A percentile compares a stretch with the other conserved stretches of the same genome.
These are phyloP conservation scores for Gouania willdenowi DNA, from an alignment of 2,797 vertebrate genomes.

Conservation along the genomic window DNA sequence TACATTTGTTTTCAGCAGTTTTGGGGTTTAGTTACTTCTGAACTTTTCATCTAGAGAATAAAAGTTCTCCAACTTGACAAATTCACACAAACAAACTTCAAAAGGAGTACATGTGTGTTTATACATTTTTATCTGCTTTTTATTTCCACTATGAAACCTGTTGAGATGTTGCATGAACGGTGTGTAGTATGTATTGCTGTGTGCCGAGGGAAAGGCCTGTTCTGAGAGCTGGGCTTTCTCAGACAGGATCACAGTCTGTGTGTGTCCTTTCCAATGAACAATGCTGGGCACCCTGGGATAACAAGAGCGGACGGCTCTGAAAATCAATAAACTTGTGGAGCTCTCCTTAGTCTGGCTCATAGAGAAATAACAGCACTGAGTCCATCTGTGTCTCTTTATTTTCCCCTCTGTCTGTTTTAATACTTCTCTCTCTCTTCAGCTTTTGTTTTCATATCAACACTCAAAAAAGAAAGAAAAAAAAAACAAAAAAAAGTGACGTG, in stretches of 20 bases:
- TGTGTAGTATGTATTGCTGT: slow-evolving; percentile 32
- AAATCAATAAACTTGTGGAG: slow-evolving; percentile 73
- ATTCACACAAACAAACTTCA: slow-evolving; percentile 24
- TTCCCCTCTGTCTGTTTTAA: slow-evolving; percentile 8
- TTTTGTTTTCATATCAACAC: slow-evolving; percentile 15
- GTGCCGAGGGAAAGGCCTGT: slow-evolving; percentile 42
- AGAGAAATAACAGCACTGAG: slow-evolving; percentile 56
- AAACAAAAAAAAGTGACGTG: slow-evolving; percentile 1
- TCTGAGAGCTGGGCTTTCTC: slow-evolving; percentile 48
- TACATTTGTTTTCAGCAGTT: too few relatives aligned
- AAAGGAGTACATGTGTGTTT: slow-evolving; percentile 26
- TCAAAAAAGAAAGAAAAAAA: neutral
- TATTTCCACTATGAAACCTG: slow-evolving; percentile 26
- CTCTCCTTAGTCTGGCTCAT: slow-evolving; percentile 47
- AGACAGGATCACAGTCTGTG: slow-evolving; percentile 58
- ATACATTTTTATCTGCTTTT: slow-evolving; percentile 18
- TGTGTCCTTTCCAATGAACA: slow-evolving; percentile 64
- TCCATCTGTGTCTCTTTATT: slow-evolving; percentile 41
- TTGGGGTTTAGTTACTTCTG: too few relatives aligned
- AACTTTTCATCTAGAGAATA: slow-evolving; percentile 26
- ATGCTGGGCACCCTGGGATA: slow-evolving; percentile 55
- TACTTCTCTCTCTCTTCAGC: slow-evolving; percentile 5
- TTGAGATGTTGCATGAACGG: slow-evolving; percentile 36
- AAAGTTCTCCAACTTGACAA: slow-evolving; percentile 19
- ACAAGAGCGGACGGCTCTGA: slow-evolving; percentile 57